These are phyloP conservation scores for Archivesica marissinica DNA, from an alignment of 1,140 invertebrate species.

Conservation along the genomic window DNA sequence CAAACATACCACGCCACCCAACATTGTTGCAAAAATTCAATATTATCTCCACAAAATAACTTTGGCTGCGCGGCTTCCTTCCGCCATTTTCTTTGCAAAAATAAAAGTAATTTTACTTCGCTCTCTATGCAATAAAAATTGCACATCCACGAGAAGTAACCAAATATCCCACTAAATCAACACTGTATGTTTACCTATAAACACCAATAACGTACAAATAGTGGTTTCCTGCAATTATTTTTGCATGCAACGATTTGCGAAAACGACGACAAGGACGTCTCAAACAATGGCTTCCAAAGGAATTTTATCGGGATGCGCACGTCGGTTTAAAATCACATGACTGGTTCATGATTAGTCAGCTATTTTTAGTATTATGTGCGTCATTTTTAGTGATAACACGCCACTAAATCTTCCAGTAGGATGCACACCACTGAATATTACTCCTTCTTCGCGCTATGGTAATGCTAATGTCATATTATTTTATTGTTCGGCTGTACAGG, in stretches of 20 bases:
- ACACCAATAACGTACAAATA: slow-evolving; percentile 6
- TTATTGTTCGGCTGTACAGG: no score
- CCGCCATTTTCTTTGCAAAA: slow-evolving; percentile 48
- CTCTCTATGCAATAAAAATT: background rate
- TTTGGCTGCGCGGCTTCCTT: slow-evolving; percentile 20
- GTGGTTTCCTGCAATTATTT: background rate
- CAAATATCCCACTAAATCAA: slow-evolving; percentile 43
- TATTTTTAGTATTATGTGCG: no score
- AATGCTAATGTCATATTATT: no score
- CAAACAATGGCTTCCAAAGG: slow-evolving; percentile 12
- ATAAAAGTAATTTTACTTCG: background rate
- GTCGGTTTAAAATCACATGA: slow-evolving; percentile 1
- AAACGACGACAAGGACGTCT: background rate
- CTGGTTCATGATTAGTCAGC: background rate
- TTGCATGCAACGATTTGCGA: background rate
- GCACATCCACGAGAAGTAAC: slow-evolving; percentile 32
- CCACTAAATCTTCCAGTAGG: no score
- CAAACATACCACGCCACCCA: no score
- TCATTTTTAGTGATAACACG: no score
- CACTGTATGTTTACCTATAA: background rate
- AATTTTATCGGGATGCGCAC: slow-evolving; percentile 2
- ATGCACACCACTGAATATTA: no score
- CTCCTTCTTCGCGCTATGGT: no score
- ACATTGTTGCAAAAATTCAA: no score
- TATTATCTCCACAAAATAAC: no score